Conservation (phyloP, 2,888 invertebrate species). For the Gryllus longicercus region DNA sequence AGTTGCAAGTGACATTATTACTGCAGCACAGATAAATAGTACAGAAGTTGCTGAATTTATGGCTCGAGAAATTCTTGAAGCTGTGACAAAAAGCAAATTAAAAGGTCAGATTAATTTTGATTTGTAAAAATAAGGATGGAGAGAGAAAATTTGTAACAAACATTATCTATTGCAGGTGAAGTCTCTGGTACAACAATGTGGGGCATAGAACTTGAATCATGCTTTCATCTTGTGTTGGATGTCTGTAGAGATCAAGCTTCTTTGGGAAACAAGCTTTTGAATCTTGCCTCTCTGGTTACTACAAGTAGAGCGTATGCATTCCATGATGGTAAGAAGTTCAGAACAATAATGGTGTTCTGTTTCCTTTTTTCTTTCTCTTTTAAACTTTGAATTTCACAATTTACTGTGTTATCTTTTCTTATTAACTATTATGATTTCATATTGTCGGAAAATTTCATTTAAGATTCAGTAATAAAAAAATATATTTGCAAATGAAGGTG, state of each 20-base stretch:
- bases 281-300: background rate
- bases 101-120: slow-evolving; percentile 41
- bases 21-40: slow-evolving; percentile 54
- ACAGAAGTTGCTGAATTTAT: slow-evolving; percentile 59
- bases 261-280: slow-evolving; percentile 50
- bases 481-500: no score
- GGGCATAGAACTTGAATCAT: slow-evolving; percentile 55
- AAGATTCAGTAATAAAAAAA: no score
- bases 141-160: background rate
- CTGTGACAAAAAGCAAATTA: slow-evolving; percentile 42
- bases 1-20: slow-evolving; percentile 58
- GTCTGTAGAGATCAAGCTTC: slow-evolving; percentile 52
- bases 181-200: slow-evolving; percentile 42
- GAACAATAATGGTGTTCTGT: background rate
- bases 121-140: background rate
- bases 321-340: slow-evolving; percentile 26
- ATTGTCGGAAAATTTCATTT: no score
- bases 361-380: background rate
- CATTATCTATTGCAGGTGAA: slow-evolving; percentile 19
- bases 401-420: no score
- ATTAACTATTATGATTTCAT: no score
- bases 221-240: slow-evolving; percentile 53
- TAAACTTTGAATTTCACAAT: background rate
- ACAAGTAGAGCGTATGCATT: slow-evolving; percentile 7
- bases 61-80: slow-evolving; percentile 58